Conservation (phyloP, 2,113 vertebrate genomes). For the Macquaria australasica region DNA sequence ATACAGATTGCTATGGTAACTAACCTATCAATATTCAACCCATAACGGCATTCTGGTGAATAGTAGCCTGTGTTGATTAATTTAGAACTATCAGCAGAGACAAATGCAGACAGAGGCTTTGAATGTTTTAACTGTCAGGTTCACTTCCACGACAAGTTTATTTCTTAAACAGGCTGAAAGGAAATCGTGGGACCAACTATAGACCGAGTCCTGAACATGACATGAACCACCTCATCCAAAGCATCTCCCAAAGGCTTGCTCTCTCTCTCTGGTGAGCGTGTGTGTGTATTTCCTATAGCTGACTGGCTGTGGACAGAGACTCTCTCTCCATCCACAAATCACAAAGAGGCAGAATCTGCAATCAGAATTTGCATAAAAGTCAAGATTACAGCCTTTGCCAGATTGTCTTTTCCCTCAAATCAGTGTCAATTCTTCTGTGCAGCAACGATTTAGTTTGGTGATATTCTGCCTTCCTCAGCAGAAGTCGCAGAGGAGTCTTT, state of each 20-base stretch:
- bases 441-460: constrained; percentile 9
- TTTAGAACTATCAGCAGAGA: constrained; percentile 35
- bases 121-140: constrained; percentile 31
- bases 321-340: constrained; percentile 55
- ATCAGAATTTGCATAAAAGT: constrained; percentile 52
- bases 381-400: constrained; percentile 20
- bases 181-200: constrained; percentile 31
- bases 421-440: constrained; percentile 15
- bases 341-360: constrained; percentile 62
- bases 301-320: constrained; percentile 63
- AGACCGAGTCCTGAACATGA: constrained; percentile 12
- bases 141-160: constrained; percentile 22
- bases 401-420: constrained; percentile 31
- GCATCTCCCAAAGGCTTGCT: constrained; percentile 52
- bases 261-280: constrained; percentile 51
- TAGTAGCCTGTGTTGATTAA: constrained; percentile 33
- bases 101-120: constrained; percentile 11
- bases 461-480: constrained; percentile 53
- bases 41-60: constrained; percentile 31
- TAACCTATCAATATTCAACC: constrained; percentile 56
- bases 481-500: constrained; percentile 54
- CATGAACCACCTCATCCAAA: constrained; percentile 40
- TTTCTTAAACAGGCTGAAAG: constrained; percentile 46
- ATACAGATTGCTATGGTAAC: constrained; percentile 64
- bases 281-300: constrained; percentile 72